Conservation (phyloP, 2,113 vertebrate species). For the Otocyon megalotis region DNA sequence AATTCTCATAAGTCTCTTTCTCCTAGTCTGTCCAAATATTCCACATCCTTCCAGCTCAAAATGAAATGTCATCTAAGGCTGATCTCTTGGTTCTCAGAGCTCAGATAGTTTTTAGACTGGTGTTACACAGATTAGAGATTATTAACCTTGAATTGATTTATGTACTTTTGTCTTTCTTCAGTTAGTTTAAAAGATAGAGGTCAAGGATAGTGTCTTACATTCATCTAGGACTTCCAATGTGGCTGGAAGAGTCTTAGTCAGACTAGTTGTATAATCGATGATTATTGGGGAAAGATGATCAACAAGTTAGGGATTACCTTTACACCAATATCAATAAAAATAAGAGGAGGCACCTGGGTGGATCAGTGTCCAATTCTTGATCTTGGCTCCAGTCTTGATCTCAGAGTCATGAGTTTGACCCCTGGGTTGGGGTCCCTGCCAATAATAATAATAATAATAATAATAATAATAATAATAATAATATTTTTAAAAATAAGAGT, state of each 20-base stretch:
- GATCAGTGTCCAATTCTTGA: not conserved
- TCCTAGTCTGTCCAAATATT: not conserved
- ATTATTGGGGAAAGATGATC: not conserved
- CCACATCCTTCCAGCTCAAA: not conserved
- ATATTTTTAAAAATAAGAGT: not conserved
- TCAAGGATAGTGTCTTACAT: not conserved
- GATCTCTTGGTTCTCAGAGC: not conserved
- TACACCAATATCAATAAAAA: not conserved
- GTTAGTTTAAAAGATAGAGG: not conserved
- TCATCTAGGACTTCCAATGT: not conserved
- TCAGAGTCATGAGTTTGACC: not conserved
- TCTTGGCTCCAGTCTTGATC: not conserved
- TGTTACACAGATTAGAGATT: not conserved
- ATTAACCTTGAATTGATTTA: not conserved
- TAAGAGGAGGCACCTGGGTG: not conserved
- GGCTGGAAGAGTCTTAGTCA: not conserved
- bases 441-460: not conserved
- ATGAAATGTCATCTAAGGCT: not conserved
- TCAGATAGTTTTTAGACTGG: slow-evolving; percentile 3
- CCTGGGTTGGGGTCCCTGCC: not conserved
- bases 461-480: too few relatives aligned
- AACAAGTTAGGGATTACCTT: not conserved
- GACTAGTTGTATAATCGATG: not conserved
- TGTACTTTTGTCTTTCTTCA: slow-evolving; percentile 12
- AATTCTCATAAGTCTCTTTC: not conserved